Percentiles rank a stretch among this genome's conserved stretches.
These are phyloP conservation scores for Dendrolimus houi DNA, from an alignment of 2,888 invertebrate genomes.

Conservation along the genomic window DNA sequence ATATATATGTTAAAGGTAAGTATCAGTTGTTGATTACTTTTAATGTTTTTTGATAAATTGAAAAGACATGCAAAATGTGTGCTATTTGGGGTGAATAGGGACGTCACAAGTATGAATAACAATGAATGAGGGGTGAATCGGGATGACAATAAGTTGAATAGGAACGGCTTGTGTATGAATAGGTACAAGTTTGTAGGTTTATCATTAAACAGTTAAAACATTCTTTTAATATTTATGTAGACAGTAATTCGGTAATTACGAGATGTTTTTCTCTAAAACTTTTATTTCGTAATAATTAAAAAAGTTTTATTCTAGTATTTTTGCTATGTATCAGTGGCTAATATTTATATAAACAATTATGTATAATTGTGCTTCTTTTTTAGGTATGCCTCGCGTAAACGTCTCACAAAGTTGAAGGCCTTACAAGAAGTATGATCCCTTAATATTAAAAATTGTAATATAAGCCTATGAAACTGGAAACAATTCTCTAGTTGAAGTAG, in stretches of 20 bases:
- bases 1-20: neutral
- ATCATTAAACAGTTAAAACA: neutral
- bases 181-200: neutral
- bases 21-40: neutral
- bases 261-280: neutral
- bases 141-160: neutral
- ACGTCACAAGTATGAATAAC: neutral
- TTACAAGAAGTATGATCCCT: constrained; percentile 9
- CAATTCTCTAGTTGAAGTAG: constrained; percentile 4
- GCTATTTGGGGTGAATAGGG: neutral
- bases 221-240: neutral
- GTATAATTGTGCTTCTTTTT: neutral
- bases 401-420: neutral
- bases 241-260: neutral
- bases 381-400: neutral
- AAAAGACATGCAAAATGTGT: neutral
- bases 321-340: neutral
- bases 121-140: neutral
- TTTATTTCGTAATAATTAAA: neutral
- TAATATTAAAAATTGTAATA: constrained; percentile 7
- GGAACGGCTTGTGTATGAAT: neutral
- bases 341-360: neutral
- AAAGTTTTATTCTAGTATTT: neutral
- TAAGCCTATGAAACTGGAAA: constrained; percentile 2
- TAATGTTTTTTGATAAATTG: neutral